These are phyloP conservation scores for Drosophila elegans DNA, from an alignment of 1,140 invertebrate species.

Conservation along the genomic window DNA sequence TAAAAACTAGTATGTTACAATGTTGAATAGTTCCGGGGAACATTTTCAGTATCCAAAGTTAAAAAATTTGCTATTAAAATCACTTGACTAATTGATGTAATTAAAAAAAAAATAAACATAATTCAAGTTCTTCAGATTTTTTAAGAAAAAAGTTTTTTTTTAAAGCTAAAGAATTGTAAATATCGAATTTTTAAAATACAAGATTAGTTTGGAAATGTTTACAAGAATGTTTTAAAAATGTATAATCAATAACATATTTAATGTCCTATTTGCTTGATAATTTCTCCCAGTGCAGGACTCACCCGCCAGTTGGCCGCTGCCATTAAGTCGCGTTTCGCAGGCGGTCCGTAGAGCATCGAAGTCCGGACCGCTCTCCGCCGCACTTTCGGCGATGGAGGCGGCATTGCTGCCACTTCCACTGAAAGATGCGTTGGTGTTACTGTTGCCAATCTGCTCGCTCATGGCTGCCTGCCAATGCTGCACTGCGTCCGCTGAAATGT, in stretches of 20 bases:
- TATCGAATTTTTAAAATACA: too few relatives aligned
- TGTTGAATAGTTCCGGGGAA: too few relatives aligned
- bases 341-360: slow-evolving; percentile 61
- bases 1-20: too few relatives aligned
- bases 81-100: too few relatives aligned
- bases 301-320: slow-evolving; percentile 44
- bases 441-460: slow-evolving; percentile 50
- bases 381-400: slow-evolving; percentile 49
- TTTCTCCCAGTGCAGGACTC: slow-evolving; percentile 24
- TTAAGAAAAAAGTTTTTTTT: too few relatives aligned
- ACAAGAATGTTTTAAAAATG: too few relatives aligned
- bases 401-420: slow-evolving; percentile 17
- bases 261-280: neutral
- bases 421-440: slow-evolving; percentile 8
- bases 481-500: slow-evolving; percentile 46
- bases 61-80: too few relatives aligned
- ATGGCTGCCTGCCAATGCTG: slow-evolving; percentile 36
- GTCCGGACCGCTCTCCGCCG: slow-evolving; percentile 61
- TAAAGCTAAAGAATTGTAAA: too few relatives aligned
- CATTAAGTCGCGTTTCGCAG: slow-evolving; percentile 53
- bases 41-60: too few relatives aligned
- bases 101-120: too few relatives aligned
- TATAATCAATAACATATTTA: neutral
- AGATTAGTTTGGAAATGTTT: too few relatives aligned
- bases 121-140: too few relatives aligned